These are phyloP conservation scores for Ophraella communa DNA, from an alignment of 2,888 invertebrate species.

Conservation along the genomic window DNA sequence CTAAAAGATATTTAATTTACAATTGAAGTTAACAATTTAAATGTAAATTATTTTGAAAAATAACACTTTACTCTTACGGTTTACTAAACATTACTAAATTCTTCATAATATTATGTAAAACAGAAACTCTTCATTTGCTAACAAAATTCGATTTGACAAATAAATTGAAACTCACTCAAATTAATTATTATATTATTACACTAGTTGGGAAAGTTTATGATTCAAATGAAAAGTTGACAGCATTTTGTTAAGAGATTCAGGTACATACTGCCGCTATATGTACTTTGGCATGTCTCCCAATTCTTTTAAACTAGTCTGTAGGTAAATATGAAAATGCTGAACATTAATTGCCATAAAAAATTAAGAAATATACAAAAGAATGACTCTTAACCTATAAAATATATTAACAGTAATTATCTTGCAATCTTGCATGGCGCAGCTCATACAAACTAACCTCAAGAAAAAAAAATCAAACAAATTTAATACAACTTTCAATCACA, in stretches of 20 bases:
- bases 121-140: conserved; percentile 12
- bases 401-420: conserved; percentile 42
- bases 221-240: conserved; percentile 21
- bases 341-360: conserved; percentile 35
- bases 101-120: neutral
- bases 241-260: conserved; percentile 48
- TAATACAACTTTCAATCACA: conserved; percentile 35
- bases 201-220: too few relatives aligned
- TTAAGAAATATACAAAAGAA: conserved; percentile 44
- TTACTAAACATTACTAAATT: conserved; percentile 17
- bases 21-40: conserved; percentile 3
- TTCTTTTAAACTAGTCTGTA: conserved; percentile 36
- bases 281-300: conserved; percentile 44
- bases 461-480: conserved; percentile 24
- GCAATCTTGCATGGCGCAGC: conserved; percentile 34
- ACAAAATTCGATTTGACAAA: neutral
- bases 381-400: conserved; percentile 42
- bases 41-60: neutral
- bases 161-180: too few relatives aligned
- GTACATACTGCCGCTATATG: conserved; percentile 56
- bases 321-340: conserved; percentile 34
- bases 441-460: conserved; percentile 31
- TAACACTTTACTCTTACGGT: neutral
- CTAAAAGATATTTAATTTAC: neutral
- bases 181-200: too few relatives aligned